Evolutionary conservation across 2,888 invertebrate species (phyloP).

Genomic region (Caenorhabditis sinica): DNA sequence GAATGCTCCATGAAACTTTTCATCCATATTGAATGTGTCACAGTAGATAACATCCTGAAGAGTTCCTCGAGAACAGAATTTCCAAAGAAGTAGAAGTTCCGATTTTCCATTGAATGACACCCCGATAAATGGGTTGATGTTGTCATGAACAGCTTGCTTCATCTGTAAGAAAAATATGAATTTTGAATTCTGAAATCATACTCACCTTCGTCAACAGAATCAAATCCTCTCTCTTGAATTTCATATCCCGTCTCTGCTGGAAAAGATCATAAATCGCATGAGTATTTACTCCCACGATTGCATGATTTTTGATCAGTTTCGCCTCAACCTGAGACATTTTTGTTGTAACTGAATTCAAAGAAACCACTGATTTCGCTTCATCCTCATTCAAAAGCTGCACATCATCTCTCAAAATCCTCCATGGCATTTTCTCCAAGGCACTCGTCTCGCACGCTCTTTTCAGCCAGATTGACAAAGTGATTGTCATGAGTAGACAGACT

Average conservation of each 20-base stretch:
- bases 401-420: slow-evolving; percentile 73
- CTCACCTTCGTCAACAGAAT: slow-evolving; percentile 69
- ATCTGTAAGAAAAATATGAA: slow-evolving; percentile 85
- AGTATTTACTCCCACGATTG: slow-evolving; percentile 79
- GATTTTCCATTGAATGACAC: slow-evolving; percentile 73
- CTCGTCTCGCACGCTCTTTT: slow-evolving; percentile 60
- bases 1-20: slow-evolving; percentile 75
- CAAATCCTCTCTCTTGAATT: slow-evolving; percentile 69
- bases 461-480: slow-evolving; percentile 38
- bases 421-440: slow-evolving; percentile 73
- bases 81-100: slow-evolving; percentile 75
- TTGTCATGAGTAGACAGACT: slow-evolving; percentile 30
- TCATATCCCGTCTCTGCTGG: slow-evolving; percentile 67
- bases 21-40: slow-evolving; percentile 71
- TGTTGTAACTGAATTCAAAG: slow-evolving; percentile 67
- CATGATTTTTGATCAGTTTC: slow-evolving; percentile 76
- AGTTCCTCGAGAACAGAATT: slow-evolving; percentile 65
- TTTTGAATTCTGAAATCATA: background rate
- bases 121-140: slow-evolving; percentile 96
- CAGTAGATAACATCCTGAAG: slow-evolving; percentile 75
- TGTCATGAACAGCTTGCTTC: slow-evolving; percentile 95
- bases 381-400: slow-evolving; percentile 73
- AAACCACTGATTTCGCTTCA: slow-evolving; percentile 75
- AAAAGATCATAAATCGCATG: slow-evolving; percentile 72
- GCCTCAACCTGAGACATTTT: slow-evolving; percentile 70